These are phyloP conservation scores for Halcyon badia DNA, from an alignment of 2,797 vertebrate species.

Conservation along the genomic window DNA sequence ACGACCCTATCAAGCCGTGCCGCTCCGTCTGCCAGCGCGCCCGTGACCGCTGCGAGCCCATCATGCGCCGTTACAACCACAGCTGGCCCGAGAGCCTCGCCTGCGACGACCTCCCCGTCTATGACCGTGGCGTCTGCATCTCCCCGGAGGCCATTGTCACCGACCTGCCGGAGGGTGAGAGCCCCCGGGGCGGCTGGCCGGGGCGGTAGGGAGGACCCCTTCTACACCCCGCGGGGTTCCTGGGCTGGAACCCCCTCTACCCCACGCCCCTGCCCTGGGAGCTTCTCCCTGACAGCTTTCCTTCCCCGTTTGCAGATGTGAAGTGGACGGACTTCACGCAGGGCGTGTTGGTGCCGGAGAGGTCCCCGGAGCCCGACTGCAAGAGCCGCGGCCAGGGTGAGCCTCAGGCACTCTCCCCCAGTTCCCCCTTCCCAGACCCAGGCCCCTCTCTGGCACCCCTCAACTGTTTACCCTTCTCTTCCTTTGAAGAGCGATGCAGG, in stretches of 20 bases:
- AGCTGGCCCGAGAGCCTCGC: slow-evolving; percentile 86
- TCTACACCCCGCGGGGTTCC: not conserved
- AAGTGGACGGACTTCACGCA: slow-evolving; percentile 86
- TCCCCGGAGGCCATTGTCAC: slow-evolving; percentile 87
- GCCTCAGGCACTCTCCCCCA: not conserved
- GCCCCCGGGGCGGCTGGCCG: not conserved
- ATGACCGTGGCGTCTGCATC: slow-evolving; percentile 87
- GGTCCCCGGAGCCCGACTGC: slow-evolving; percentile 77
- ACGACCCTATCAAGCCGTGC: slow-evolving; percentile 86
- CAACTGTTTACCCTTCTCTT: slow-evolving; percentile 11
- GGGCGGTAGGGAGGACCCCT: not conserved
- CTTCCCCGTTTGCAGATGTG: slow-evolving; percentile 73
- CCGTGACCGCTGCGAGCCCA: slow-evolving; percentile 84
- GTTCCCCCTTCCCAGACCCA: not conserved
- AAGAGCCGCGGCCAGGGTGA: slow-evolving; percentile 80
- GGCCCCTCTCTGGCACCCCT: not conserved
- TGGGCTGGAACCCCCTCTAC: not conserved
- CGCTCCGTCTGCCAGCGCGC: slow-evolving; percentile 84
- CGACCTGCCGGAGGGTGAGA: slow-evolving; percentile 81
- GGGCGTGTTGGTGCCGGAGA: slow-evolving; percentile 81
- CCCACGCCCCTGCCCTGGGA: not conserved
- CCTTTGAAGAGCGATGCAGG: slow-evolving; percentile 81
- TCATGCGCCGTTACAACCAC: slow-evolving; percentile 86
- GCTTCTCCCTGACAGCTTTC: not conserved
- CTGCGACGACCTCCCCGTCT: slow-evolving; percentile 85